Evolutionary conservation across 2,888 invertebrate genomes (phyloP), one percentile per base, ranked within the genome.

Genomic region (Drosophila fulvimacula): DNA sequence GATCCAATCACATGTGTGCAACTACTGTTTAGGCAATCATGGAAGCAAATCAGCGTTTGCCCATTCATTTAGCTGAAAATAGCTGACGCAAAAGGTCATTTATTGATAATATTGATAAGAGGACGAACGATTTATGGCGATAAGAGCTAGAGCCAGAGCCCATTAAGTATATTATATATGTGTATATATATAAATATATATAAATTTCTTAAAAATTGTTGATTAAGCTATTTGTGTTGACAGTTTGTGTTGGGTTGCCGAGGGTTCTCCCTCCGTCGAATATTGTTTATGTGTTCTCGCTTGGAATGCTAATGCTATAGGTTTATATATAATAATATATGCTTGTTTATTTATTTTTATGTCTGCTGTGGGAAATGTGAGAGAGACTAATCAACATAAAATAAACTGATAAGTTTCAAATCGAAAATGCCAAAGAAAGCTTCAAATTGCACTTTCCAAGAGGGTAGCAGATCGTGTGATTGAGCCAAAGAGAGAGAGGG

Each of bases 101-200:
- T 83, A 76, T 87, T 84, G 74, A 89, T 74, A 81, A 89, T 84
- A 49, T 60, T 79, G 90, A 86, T 86, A 90, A 90, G 81, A 58
- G 42, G 13, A n/a, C 49, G 32, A 59, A 56, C 69, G 69, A 79
- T 67, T 77, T 78, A 80, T 67, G 46, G 63, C 76, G 65, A 73
- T 61, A 83, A 67, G 53, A 69, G 53, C 61, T 10, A 9, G 30
- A 9, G 53, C 61, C 30, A 9, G 30, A 9, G 62, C 65, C 73
- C 55, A 81, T 77, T 68, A 71, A 71, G 46, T 64, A 69, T 46
- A 69, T 62, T 61, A 59, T 60, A 19, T 57, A 11, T 30, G 2
- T 60, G 11, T 62, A 5, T 60, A 11, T 42, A 24, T 55, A 36
- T 44, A 42, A 60, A 53, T 58, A 36, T 44, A 42, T 60, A 52